Percentiles rank a stretch among this genome's conserved stretches.
These are phyloP conservation scores for Dermatemys mawii DNA, from an alignment of 2,113 vertebrate genomes.

Conservation along the genomic window DNA sequence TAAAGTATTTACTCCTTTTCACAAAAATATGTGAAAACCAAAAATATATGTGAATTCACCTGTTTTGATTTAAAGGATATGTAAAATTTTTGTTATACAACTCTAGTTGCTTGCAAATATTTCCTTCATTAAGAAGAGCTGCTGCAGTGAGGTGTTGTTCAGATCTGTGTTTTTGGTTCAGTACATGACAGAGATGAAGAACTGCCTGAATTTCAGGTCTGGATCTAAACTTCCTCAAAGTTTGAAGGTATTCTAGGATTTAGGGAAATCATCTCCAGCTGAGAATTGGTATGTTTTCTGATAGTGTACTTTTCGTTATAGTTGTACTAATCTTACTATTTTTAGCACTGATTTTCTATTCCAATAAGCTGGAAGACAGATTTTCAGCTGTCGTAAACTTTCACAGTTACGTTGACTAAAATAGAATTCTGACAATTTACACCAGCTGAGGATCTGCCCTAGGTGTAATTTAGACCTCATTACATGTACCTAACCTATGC, in stretches of 20 bases:
- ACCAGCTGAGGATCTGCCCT: accelerated
- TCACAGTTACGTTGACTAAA: no score
- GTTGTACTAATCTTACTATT: not conserved
- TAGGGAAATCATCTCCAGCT: not conserved
- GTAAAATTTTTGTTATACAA: not conserved
- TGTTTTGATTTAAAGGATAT: not conserved
- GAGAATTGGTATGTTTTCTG: not conserved
- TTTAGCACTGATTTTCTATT: not conserved
- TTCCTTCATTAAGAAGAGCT: not conserved
- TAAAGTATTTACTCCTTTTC: not conserved
- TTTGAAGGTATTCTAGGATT: not conserved
- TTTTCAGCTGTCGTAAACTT: not conserved
- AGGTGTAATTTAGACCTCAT: accelerated
- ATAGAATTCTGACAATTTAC: not conserved
- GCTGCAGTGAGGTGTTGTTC: not conserved
- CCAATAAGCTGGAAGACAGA: not conserved
- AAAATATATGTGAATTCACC: not conserved
- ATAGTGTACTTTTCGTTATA: not conserved
- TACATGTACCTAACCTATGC: not conserved
- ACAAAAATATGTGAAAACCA: not conserved
- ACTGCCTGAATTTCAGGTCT: not conserved
- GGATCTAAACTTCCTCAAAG: not conserved
- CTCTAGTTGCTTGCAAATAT: not conserved
- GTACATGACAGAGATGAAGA: not conserved
- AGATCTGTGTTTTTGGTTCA: accelerated